Base-by-base conservation (phyloP, 2,797 vertebrate genomes). In the Microchirus variegatus region DNA sequence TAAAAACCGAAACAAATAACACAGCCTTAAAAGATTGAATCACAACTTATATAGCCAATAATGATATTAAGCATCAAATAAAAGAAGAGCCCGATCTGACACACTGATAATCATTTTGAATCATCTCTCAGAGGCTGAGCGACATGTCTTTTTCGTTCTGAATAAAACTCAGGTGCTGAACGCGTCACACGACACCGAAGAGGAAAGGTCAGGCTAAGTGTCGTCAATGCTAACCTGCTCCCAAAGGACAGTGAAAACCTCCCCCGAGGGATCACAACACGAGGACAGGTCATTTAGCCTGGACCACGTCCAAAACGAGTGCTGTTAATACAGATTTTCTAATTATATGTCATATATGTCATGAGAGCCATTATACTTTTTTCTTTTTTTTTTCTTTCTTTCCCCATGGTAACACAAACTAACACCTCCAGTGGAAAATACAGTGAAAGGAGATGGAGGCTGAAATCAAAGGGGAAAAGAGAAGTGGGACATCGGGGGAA, bases 391-490 rank as follows among this genome's bases (percentile, higher is more conserved):
- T n/a, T n/a, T n/a, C n/a, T n/a, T n/a, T n/a, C n/a, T n/a, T n/a
- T n/a, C 19, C 13, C 15, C 4, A 56, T 17, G 11, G 53, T 14
- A 16, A 47, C 50, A 48, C 8, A 49, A 40, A 26, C 3, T 9
- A 17, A 41, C 14, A 48, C 5, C 22, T 47, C 15, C 43, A 15
- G 1, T 35, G 22, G 10, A 6, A 71, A 22, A 17, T 37, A 36
- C 9, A 49, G 19, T n/a, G 51, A 43, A 3, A 12, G 6, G 50
- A 57, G 65, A 36, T 2, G 37, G 71, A 59, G 51, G 41, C 31
- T 5, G 19, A 18, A 2, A 8, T 19, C 22, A 31, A 31, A 31
- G 5, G 31, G 8, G 31, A 31, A 31, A 22, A n/a, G n/a, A 5
- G 26, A 26, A 26, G 26, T 26, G 26, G 5, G 26, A 26, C 26